These are phyloP conservation scores for Pocillopora grandis DNA, from an alignment of 92 coral and sea anemone species.

Conservation along the genomic window DNA sequence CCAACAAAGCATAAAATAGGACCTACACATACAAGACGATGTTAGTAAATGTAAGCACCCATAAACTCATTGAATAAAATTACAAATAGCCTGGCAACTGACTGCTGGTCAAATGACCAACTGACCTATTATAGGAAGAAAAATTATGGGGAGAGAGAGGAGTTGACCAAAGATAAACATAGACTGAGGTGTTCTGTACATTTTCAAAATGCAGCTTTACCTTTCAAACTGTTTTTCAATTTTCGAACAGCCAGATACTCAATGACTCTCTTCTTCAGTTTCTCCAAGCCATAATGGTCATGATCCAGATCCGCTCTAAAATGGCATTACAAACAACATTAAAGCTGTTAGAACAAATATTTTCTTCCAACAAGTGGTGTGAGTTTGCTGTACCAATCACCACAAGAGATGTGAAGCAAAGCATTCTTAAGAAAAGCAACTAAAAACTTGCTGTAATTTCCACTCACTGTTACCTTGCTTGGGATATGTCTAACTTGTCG, in stretches of 20 bases:
- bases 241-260: slow-evolving; percentile 79
- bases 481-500: slow-evolving; percentile 83
- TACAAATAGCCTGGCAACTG: neutral
- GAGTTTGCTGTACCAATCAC: no score
- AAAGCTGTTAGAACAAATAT: no score
- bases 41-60: neutral
- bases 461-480: slow-evolving; percentile 67
- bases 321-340: no score
- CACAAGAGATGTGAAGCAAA: no score
- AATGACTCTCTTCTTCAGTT: slow-evolving; percentile 85
- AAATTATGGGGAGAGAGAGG: neutral
- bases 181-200: neutral
- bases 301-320: slow-evolving; percentile 70
- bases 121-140: neutral
- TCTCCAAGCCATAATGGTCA: slow-evolving; percentile 85
- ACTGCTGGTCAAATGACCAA: neutral
- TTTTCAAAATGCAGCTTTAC: slow-evolving; percentile 22
- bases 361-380: no score
- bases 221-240: slow-evolving; percentile 75
- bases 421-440: no score
- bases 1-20: slow-evolving; percentile 94
- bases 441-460: neutral
- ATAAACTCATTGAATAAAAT: no score
- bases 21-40: slow-evolving; percentile 62
- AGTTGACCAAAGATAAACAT: neutral